Conservation (phyloP, 2,888 invertebrate genomes). For the Eupithecia exiguata region DNA sequence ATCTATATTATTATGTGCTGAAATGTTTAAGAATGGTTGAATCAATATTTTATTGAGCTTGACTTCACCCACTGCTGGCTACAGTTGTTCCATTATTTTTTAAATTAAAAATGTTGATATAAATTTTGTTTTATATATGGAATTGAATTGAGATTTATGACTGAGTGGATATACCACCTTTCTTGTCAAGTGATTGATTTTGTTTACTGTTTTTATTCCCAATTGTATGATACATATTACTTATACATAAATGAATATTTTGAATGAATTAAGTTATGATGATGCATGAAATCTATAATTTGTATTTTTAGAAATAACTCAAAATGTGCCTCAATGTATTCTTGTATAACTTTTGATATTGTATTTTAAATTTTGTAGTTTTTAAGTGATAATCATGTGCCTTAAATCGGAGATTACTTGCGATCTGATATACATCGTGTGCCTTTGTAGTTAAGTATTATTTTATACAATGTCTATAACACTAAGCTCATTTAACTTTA, state of each 20-base stretch:
- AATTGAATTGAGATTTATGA: constrained; percentile 50
- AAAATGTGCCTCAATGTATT: constrained; percentile 44
- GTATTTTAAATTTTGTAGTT: constrained; percentile 37
- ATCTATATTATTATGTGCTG: background rate
- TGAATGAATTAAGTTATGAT: constrained; percentile 50
- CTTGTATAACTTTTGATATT: constrained; percentile 37
- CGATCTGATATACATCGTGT: constrained; percentile 73
- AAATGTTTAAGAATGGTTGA: background rate
- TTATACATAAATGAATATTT: constrained; percentile 42
- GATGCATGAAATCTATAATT: constrained; percentile 51
- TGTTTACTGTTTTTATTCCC: constrained; percentile 57
- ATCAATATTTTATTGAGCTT: background rate
- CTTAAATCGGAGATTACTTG: constrained; percentile 72
- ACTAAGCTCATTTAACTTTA: constrained; percentile 43
- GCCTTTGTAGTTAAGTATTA: constrained; percentile 61
- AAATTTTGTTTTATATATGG: constrained; percentile 28
- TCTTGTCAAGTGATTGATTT: constrained; percentile 51
- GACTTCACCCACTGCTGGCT: background rate
- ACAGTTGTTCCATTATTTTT: background rate
- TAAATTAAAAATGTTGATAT: constrained; percentile 9
- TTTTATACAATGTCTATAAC: constrained; percentile 43
- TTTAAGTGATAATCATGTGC: constrained; percentile 65
- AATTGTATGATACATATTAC: constrained; percentile 34
- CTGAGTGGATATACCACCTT: constrained; percentile 54
- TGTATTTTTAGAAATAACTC: constrained; percentile 43